Base-by-base conservation (phyloP, 2,797 vertebrate genomes). In the Melopsittacus undulatus region DNA sequence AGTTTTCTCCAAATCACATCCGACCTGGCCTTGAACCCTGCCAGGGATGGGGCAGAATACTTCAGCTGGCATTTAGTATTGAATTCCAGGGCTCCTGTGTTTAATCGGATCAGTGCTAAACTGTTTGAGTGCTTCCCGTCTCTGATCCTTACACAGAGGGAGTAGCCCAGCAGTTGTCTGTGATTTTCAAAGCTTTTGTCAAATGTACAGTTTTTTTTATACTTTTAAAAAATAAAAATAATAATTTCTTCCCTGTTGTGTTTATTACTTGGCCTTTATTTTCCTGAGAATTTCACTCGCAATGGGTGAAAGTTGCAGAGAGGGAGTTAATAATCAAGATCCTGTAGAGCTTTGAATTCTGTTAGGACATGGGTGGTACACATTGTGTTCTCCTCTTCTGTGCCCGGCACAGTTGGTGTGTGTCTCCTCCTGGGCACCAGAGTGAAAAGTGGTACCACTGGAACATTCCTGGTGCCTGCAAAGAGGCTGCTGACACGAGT, bases 121-220 rank as follows among this genome's bases (percentile, higher is more conserved):
- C 45, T 63, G 32, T 79, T 88, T 56, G 40, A 8, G 68, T 92
- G 49, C 40, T 36, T n/a, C 2, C 77, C 56, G 45, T 59, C 81
- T 88, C 77, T 70, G 57, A 54, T 80, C 62, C 43, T 81, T 92
- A 88, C 32, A 40, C 83, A 89, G 40, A n/a, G n/a, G n/a, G n/a
- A 74, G 61, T 45, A 63, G 42, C 63, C 27, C 56, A 61, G 57
- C n/a, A 43, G 59, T 78, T 96, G 83, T 36, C 74, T 73, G 1
- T 85, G 74, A 59, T 90, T 89, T 87, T 62, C 70, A 81, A 81
- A 70, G 24, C 32, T 74, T 87, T 94, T 87, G 38, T 90, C 74
- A 89, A 64, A 69, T 82, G 80, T 90, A 93, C 82, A 90, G 72
- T 51, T 74, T n/a, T 64, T 95, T 96, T 95, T 94, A 45, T 96